Evolutionary conservation across 2,113 vertebrate species (phyloP).

Genomic region (Corythornis madagascariensis): DNA sequence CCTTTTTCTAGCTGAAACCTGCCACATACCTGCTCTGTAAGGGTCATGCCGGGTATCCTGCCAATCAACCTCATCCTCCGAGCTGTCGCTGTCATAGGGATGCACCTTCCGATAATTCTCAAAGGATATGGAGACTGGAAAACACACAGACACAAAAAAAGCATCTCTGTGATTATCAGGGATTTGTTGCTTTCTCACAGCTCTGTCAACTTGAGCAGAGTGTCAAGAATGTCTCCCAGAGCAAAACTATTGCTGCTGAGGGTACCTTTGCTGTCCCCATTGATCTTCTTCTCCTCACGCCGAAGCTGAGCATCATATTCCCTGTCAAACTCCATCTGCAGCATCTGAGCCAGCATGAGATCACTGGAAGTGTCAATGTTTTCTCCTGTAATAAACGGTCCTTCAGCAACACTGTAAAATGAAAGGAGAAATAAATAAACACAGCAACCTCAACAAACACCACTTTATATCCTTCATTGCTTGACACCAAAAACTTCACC

Average conservation of each 20-base stretch:
- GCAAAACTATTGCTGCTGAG: neutral
- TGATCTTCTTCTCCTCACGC: slow-evolving; percentile 94
- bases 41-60: slow-evolving; percentile 95
- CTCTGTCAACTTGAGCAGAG: neutral
- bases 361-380: slow-evolving; percentile 88
- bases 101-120: slow-evolving; percentile 97
- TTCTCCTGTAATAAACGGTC: slow-evolving; percentile 77
- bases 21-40: slow-evolving; percentile 84
- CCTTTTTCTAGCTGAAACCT: neutral
- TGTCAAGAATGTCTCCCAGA: neutral
- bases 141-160: slow-evolving; percentile 45
- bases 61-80: slow-evolving; percentile 97
- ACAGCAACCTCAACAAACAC: neutral
- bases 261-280: slow-evolving; percentile 96
- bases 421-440: neutral
- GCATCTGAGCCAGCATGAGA: slow-evolving; percentile 95
- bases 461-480: neutral
- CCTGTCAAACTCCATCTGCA: slow-evolving; percentile 97
- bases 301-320: slow-evolving; percentile 94
- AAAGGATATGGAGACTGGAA: slow-evolving; percentile 95
- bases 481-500: neutral
- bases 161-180: neutral
- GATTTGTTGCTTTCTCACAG: neutral
- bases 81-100: slow-evolving; percentile 93
- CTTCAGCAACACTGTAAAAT: slow-evolving; percentile 76